Base-by-base conservation (phyloP, 2,113 vertebrate genomes). In the Erythrocercus mccallii region DNA sequence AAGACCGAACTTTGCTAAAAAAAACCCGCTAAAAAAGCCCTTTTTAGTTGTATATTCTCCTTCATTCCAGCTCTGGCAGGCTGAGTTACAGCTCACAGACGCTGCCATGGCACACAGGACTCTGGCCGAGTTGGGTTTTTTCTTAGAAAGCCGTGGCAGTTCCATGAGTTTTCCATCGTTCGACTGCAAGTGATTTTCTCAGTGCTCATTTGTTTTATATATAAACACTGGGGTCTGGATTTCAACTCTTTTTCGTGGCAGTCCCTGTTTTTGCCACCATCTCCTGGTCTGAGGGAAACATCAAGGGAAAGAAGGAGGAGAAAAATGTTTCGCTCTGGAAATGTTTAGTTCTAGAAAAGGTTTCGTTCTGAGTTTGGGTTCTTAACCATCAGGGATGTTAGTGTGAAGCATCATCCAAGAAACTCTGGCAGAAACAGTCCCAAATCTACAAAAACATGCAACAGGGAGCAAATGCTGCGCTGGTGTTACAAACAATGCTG, bases 91-190 rank as follows among this genome's bases (percentile, higher is more conserved):
- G 86, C 38, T 86, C 54, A 5, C 19, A 77, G 58, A 40, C 22
- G 21, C 78, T 53, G 78, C 73, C 61, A 0, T 23, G 66, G 92
- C 92, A 85, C 81, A 10, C 57, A 53, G 70, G 38, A 23, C 40
- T 70, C 38, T 82, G 92, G 76, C 89, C 45, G 65, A n/a, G 88
- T 12, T 22, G 81, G 2, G 8, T 21, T 81, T 61, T 85, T 97
- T 89, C 94, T 93, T 93, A 77, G 94, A 95, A 93, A 95, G 94
- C 90, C 2, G 0, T 27, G 90, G 94, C 85, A 70, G 76, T 47
- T 92, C 65, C 66, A 7, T 30, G 42, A 62, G 30, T 93, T 95
- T 97, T 96, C 95, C 96, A 38, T 79, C 25, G 0, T 64, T 21
- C 0, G 2, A 28, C 76, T 90, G 9, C 50, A 25, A 70, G 20